Conservation (phyloP, 2,113 vertebrate genomes). For the Tragelaphus scriptus region DNA sequence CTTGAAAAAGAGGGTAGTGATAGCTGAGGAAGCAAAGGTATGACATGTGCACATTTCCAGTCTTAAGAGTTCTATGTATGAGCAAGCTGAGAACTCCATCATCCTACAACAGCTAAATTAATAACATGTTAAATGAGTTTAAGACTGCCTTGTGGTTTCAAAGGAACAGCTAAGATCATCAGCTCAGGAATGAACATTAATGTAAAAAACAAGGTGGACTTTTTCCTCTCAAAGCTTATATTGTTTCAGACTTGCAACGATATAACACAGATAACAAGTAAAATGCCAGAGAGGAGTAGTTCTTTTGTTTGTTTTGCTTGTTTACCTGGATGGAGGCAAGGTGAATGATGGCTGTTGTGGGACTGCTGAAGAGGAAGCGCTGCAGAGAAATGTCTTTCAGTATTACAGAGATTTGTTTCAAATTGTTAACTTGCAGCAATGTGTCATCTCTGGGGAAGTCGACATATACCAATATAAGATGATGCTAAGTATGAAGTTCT, state of each 20-base stretch:
- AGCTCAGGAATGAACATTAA: background rate
- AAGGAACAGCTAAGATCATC: background rate
- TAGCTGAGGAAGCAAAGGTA: background rate
- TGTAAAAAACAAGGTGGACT: constrained; percentile 14
- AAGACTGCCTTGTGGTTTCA: background rate
- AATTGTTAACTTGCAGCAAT: constrained; percentile 67
- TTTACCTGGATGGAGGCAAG: background rate
- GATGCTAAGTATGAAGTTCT: constrained; percentile 47
- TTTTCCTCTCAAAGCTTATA: constrained; percentile 44
- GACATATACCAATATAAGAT: constrained; percentile 56
- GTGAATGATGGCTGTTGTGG: background rate
- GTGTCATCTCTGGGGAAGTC: constrained; percentile 51
- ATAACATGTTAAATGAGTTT: constrained; percentile 28
- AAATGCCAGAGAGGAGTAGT: constrained; percentile 14
- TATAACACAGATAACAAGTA: constrained; percentile 53
- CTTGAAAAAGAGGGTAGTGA: background rate
- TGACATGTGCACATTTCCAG: background rate
- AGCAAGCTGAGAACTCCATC: background rate
- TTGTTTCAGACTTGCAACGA: constrained; percentile 61
- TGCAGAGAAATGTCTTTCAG: constrained; percentile 33
- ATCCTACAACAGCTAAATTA: constrained; percentile 33
- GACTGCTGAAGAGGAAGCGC: background rate
- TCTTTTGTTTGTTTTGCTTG: constrained; percentile 1
- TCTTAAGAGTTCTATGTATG: background rate
- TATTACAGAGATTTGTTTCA: constrained; percentile 57